Evolutionary conservation across 2,797 vertebrate species (phyloP), one percentile per base, ranked within the genome.

Genomic region (Scolopax bukidnonensis): DNA sequence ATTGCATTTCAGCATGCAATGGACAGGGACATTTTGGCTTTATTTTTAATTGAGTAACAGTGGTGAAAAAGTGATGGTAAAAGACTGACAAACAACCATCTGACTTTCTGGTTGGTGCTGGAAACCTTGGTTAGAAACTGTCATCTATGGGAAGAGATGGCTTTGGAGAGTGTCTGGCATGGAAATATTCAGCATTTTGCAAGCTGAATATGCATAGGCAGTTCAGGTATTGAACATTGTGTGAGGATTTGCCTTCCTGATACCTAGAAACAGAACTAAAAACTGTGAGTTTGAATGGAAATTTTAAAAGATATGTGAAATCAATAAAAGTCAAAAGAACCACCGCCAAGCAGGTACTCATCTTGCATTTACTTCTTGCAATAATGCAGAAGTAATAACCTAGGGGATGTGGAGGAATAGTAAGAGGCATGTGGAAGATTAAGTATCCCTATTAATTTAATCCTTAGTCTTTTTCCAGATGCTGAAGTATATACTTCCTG

Each of bases 381-480:
- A 1, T 88, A 86, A 94, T 43, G 68, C 36, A 93, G 64, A 87
- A 87, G 64, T 93, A 95, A 89, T 94, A 94, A 91, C 56, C 57
- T 85, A 45, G 32, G 51, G 75, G 89, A 93, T 93, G 78, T 94
- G 84, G 56, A 94, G 33, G 82, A 87, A 89, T 92, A 95, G 71
- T 83, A 53, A 71, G 53, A 90, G 38, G 24, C 92, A 87, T 83
- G 51, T 84, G 90, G 88, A 94, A 94, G 94, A 95, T 95, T 85
- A 95, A 97, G 90, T 80, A 92, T 91, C 87, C 73, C 78, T 92
- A 80, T 94, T 95, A 84, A 90, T 96, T 92, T 89, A 93, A 75
- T 92, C 78, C 40, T 65, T 75, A 94, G 90, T 85, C 86, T 87
- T 94, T 94, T 93, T 93, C 95, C 95, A 96, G 94, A 96, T 94